Percentiles rank a stretch among this genome's conserved stretches.
Evolutionary conservation across 2,113 vertebrate species (phyloP).

Genomic region (Diphyllodes magnificus): DNA sequence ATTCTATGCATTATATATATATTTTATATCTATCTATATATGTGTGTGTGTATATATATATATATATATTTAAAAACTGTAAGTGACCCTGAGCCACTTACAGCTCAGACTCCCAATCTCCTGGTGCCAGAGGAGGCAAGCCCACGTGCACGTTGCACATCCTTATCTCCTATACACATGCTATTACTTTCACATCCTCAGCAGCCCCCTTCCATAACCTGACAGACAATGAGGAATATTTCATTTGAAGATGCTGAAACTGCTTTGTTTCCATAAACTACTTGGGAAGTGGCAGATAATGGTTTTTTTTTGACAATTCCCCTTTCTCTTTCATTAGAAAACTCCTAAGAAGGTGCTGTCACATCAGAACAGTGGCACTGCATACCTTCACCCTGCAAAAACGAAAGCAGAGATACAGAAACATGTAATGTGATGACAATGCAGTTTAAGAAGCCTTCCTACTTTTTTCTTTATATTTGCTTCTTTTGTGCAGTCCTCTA

Average conservation of each 20-base stretch:
- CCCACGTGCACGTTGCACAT: accelerated
- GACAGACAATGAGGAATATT: not conserved
- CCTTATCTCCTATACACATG: not conserved
- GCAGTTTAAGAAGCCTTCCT: not conserved
- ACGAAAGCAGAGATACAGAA: not conserved
- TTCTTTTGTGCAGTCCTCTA: not conserved
- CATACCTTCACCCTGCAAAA: not conserved
- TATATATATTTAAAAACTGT: not conserved
- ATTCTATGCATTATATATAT: not conserved
- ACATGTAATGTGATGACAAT: not conserved
- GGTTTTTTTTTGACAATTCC: not conserved
- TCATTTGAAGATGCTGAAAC: not conserved
- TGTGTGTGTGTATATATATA: too few relatives aligned
- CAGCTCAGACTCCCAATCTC: not conserved
- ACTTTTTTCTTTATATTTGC: not conserved
- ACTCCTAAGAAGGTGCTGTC: not conserved
- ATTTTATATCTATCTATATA: too few relatives aligned
- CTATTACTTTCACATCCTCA: not conserved
- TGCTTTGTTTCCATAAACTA: not conserved
- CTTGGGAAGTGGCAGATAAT: not conserved
- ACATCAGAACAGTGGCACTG: not conserved
- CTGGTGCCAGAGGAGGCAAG: not conserved
- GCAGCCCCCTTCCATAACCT: not conserved
- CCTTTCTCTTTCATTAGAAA: not conserved
- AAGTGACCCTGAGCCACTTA: not conserved